A percentile compares a stretch with the other conserved stretches of the same genome.
These are phyloP conservation scores for Cherax quadricarinatus DNA, from an alignment of 1,140 invertebrate genomes.

Conservation along the genomic window DNA sequence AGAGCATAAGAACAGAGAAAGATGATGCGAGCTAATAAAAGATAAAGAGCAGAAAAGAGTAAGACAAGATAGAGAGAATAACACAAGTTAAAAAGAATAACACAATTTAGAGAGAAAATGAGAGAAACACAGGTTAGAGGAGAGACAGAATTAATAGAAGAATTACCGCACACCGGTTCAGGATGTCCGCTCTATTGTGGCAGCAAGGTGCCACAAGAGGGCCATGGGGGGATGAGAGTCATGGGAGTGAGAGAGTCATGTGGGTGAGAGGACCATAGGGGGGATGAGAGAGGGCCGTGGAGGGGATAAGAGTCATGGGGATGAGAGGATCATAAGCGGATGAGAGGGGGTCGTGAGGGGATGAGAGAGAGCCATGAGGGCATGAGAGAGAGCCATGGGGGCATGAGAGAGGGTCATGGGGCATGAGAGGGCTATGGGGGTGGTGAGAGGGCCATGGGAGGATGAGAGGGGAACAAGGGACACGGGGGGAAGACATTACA, in stretches of 20 bases:
- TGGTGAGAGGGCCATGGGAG: background rate
- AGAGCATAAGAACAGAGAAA: conserved; percentile 13
- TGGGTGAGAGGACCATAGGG: background rate
- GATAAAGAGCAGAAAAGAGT: no score
- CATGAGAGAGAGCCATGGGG: background rate
- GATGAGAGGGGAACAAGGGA: background rate
- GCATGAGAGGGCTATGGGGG: background rate
- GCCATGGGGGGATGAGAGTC: background rate
- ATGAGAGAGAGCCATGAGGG: background rate
- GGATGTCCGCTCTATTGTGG: no score
- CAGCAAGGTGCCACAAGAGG: background rate
- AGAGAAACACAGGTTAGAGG: background rate
- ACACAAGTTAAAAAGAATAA: no score
- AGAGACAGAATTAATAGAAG: background rate
- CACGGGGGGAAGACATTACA: background rate
- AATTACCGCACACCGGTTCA: no score
- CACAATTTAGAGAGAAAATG: background rate
- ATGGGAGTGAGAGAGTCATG: background rate
- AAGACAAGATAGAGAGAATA: no score
- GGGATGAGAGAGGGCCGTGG: background rate
- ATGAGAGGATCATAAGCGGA: background rate
- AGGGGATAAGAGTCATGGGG: background rate
- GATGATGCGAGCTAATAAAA: background rate
- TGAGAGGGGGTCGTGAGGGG: no score
- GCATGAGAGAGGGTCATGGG: background rate